Evolutionary conservation across 2,888 invertebrate genomes (phyloP).

Genomic region (Plebejus argus): DNA sequence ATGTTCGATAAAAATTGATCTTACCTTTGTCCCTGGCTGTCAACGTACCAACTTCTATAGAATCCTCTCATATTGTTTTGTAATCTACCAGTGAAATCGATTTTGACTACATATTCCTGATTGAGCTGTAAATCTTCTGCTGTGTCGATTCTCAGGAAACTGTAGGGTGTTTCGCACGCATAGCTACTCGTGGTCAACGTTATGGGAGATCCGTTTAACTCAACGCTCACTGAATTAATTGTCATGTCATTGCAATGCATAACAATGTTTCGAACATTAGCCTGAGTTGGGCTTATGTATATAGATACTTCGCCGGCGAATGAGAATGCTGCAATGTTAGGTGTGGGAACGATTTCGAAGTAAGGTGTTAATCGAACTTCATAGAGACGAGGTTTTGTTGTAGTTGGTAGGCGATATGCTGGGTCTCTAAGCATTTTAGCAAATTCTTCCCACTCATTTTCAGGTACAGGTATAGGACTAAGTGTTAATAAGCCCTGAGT

Average conservation of each 20-base stretch:
- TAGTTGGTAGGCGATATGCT: conserved; percentile 69
- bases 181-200: conserved; percentile 47
- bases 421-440: conserved; percentile 52
- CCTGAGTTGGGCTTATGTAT: conserved; percentile 46
- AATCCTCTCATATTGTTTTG: conserved; percentile 89
- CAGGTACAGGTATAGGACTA: conserved; percentile 60
- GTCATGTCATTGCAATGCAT: conserved; percentile 67
- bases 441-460: conserved; percentile 64
- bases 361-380: conserved; percentile 75
- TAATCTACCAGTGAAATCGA: conserved; percentile 85
- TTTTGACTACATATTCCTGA: conserved; percentile 81
- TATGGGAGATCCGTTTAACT: conserved; percentile 45
- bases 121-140: conserved; percentile 42
- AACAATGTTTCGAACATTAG: conserved; percentile 54
- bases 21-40: conserved; percentile 79
- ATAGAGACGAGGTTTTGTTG: conserved; percentile 77
- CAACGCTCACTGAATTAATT: conserved; percentile 65
- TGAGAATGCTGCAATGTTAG: conserved; percentile 53
- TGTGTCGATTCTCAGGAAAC: conserved; percentile 58
- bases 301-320: conserved; percentile 72
- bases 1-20: not conserved
- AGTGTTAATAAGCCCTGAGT: conserved; percentile 54
- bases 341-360: conserved; percentile 53
- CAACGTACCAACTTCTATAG: conserved; percentile 88
- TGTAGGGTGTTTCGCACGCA: conserved; percentile 54